Evolutionary conservation across 2,113 vertebrate species (phyloP).

Genomic region (Zosterops hypoxanthus): DNA sequence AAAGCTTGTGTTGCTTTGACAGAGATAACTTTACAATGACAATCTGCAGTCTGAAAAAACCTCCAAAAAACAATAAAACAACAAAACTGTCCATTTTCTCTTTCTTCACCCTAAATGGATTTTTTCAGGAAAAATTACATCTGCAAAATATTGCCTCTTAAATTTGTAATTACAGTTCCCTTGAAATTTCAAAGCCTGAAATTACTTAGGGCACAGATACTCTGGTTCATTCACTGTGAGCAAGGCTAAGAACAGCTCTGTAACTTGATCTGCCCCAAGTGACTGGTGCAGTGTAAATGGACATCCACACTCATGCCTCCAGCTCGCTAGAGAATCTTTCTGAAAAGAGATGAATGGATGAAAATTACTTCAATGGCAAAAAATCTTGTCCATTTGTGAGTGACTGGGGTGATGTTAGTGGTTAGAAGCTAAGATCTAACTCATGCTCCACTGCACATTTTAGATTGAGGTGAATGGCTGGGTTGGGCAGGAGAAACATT

Average conservation of each 20-base stretch:
- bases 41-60: neutral
- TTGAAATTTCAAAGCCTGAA: neutral
- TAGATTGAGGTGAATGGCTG: neutral
- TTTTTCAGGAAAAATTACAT: neutral
- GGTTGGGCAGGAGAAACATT: neutral
- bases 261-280: neutral
- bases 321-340: neutral
- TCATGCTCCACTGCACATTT: neutral
- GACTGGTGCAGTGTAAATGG: neutral
- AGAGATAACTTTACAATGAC: neutral
- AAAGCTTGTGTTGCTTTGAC: neutral
- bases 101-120: neutral
- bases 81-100: neutral
- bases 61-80: neutral
- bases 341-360: neutral
- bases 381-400: neutral
- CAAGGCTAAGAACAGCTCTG: neutral
- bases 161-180: neutral
- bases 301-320: fast-evolving
- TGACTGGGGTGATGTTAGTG: neutral
- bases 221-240: neutral
- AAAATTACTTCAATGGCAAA: neutral
- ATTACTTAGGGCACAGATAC: neutral
- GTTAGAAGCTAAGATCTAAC: neutral
- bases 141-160: neutral